Evolutionary conservation across 2,113 vertebrate genomes (phyloP).

Genomic region (Mesitornis unicolor): DNA sequence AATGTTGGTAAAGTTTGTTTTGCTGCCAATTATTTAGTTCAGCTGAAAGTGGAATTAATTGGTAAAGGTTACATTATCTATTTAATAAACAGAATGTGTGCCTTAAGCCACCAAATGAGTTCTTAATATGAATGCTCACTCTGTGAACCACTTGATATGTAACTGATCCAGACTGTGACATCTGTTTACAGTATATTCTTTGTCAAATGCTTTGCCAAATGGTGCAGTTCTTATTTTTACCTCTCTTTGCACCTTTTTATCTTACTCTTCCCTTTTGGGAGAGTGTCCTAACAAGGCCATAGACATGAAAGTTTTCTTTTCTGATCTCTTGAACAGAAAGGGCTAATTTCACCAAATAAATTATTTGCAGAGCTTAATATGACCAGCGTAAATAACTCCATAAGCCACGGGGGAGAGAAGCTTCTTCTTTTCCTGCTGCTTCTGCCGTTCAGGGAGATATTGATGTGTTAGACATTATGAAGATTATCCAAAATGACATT

Average conservation of each 20-base stretch:
- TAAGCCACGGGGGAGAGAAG: not conserved
- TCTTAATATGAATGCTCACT: not conserved
- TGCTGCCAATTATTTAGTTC: not conserved
- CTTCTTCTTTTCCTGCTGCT: not conserved
- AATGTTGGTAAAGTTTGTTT: not conserved
- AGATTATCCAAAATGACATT: slow-evolving; percentile 47
- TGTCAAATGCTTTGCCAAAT: not conserved
- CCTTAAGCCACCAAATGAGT: not conserved
- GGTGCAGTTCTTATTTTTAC: not conserved
- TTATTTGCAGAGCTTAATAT: not conserved
- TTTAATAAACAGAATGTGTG: not conserved
- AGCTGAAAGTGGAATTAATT: not conserved
- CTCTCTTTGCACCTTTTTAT: not conserved
- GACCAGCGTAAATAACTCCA: not conserved
- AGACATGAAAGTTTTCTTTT: not conserved
- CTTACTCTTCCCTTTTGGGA: not conserved
- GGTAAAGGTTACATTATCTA: not conserved
- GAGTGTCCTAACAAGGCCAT: not conserved
- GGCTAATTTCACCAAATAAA: slow-evolving; percentile 16
- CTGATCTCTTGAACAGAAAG: not conserved
- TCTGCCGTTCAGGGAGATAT: not conserved
- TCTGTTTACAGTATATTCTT: not conserved
- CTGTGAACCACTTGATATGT: not conserved
- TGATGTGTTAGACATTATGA: not conserved
- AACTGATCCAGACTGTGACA: not conserved